A percentile compares a stretch with the other conserved stretches of the same genome.
Evolutionary conservation across 2,888 invertebrate species (phyloP).

Genomic region (Lordiphosa fenestrarum): DNA sequence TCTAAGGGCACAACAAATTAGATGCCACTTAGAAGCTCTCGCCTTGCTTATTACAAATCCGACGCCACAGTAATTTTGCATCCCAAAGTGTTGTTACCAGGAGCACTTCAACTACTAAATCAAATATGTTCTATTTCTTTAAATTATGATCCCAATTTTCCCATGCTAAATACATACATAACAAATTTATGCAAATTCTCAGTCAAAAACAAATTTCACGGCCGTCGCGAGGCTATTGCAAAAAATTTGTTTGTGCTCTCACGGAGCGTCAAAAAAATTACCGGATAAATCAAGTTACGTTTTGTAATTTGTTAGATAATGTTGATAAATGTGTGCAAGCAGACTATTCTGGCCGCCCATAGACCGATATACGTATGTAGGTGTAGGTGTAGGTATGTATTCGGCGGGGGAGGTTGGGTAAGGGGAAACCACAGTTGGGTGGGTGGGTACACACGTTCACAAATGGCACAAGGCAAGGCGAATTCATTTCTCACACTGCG

Average conservation of each 20-base stretch:
- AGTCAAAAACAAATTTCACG: conserved; percentile 55
- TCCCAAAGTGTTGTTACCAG: too few species aligned
- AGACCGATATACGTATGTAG: conserved; percentile 3
- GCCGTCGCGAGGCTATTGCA: conserved; percentile 46
- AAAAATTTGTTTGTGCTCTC: conserved; percentile 36
- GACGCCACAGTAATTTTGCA: too few species aligned
- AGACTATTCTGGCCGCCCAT: conserved; percentile 22
- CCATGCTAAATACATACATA: conserved; percentile 4
- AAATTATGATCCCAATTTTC: background rate
- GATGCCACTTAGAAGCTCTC: too few species aligned
- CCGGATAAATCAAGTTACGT: conserved; percentile 79
- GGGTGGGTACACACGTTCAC: conserved; percentile 12
- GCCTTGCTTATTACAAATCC: too few species aligned
- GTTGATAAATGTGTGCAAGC: conserved; percentile 69
- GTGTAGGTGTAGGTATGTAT: background rate
- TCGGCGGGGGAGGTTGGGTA: background rate
- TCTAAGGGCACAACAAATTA: too few species aligned
- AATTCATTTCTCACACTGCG: conserved; percentile 1
- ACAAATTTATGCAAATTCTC: conserved; percentile 32
- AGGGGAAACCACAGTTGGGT: conserved; percentile 26
- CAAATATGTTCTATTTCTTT: too few species aligned
- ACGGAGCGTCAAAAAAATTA: conserved; percentile 60
- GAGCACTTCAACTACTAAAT: too few species aligned
- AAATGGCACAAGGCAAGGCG: conserved; percentile 9
- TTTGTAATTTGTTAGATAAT: conserved; percentile 78